Evolutionary conservation across 2,797 vertebrate genomes (phyloP).

Genomic region (Ptychobarbus kaznakovi): DNA sequence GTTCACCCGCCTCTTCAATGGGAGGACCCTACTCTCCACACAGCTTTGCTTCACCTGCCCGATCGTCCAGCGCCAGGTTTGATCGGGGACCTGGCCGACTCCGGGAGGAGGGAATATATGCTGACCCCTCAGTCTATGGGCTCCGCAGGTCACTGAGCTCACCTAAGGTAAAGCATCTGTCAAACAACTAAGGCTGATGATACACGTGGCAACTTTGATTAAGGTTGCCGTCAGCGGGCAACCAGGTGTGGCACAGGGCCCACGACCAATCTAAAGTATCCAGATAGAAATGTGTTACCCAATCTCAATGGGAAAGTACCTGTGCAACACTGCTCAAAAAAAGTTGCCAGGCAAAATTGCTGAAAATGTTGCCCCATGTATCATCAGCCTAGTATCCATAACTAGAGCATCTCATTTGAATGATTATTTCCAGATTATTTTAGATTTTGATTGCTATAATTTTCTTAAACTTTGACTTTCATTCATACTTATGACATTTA

Average conservation of each 20-base stretch:
- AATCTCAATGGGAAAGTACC: background rate
- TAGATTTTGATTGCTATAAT: background rate
- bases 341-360: background rate
- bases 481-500: background rate
- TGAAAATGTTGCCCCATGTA: too few relatives aligned
- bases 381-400: background rate
- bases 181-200: background rate
- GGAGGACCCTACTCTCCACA: slow-evolving; percentile 85
- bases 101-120: slow-evolving; percentile 85
- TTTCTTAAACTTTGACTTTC: background rate
- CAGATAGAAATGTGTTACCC: background rate
- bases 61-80: slow-evolving; percentile 85
- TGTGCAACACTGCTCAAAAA: background rate
- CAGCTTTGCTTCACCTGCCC: slow-evolving; percentile 85
- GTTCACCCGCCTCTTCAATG: slow-evolving; percentile 89
- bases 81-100: slow-evolving; percentile 78
- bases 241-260: too few relatives aligned
- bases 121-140: slow-evolving; percentile 83
- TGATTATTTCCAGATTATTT: background rate
- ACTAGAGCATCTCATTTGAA: background rate
- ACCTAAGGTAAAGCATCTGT: slow-evolving; percentile 84
- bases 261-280: too few relatives aligned
- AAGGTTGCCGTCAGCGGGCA: too few relatives aligned
- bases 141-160: slow-evolving; percentile 91
- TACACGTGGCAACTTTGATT: too few relatives aligned